A percentile compares a stretch with the other conserved stretches of the same genome.
These are phyloP conservation scores for Lottia gigantea DNA, from an alignment of 2,888 invertebrate species.

Conservation along the genomic window DNA sequence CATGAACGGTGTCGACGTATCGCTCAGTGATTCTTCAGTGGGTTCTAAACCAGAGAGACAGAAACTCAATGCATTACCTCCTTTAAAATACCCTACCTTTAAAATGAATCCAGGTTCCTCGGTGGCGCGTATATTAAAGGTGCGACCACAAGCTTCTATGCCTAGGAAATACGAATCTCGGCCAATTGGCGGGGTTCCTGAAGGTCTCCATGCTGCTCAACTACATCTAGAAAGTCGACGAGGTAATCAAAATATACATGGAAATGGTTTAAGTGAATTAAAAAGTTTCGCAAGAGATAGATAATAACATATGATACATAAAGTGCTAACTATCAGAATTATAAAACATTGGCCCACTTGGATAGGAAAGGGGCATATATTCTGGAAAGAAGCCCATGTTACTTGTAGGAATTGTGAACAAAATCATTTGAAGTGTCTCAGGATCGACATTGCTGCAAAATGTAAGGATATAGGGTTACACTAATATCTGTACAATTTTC, in stretches of 20 bases:
- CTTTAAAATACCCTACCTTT: constrained; percentile 11
- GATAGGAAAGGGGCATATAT: no score
- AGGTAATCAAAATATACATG: not conserved
- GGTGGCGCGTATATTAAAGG: constrained; percentile 3
- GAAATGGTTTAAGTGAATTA: constrained; percentile 3
- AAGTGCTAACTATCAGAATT: no score
- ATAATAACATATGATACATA: no score
- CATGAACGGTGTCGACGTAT: constrained; percentile 9
- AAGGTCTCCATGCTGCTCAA: not conserved
- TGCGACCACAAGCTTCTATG: constrained; percentile 7
- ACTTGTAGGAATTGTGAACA: no score
- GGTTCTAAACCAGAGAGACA: not conserved
- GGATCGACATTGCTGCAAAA: no score
- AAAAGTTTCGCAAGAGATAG: not conserved
- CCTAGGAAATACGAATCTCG: constrained; percentile 13
- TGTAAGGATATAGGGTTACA: no score
- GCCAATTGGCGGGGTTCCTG: not conserved
- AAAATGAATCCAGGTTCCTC: constrained; percentile 8
- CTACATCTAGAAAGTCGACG: not conserved
- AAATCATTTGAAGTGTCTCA: no score
- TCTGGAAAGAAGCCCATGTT: no score
- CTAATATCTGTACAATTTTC: no score
- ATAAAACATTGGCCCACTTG: no score
- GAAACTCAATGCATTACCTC: constrained; percentile 10
- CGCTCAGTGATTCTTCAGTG: not conserved